Conservation (phyloP, 1,140 invertebrate genomes). For the Drosophila arawakana region DNA sequence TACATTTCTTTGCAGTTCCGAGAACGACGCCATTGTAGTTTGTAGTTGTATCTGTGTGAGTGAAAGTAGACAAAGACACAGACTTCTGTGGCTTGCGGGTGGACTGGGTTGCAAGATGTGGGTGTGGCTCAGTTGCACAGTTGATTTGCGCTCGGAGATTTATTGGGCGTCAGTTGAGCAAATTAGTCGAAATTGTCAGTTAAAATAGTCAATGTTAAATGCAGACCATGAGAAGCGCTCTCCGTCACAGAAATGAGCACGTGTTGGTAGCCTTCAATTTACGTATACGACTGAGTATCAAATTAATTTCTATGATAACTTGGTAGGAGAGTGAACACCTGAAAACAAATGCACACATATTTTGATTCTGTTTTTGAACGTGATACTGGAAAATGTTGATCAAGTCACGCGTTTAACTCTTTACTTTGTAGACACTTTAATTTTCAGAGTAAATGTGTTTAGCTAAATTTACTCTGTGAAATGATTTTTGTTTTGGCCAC, state of each 20-base stretch:
- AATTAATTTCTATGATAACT: slow-evolving; percentile 22
- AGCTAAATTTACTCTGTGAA: slow-evolving; percentile 61
- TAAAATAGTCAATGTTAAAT: slow-evolving; percentile 43
- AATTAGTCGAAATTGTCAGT: slow-evolving; percentile 81
- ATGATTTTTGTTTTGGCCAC: slow-evolving; percentile 34
- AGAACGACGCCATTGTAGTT: slow-evolving; percentile 59
- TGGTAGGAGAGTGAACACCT: background rate
- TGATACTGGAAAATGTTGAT: slow-evolving; percentile 9
- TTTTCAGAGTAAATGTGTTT: slow-evolving; percentile 54
- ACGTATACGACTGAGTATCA: slow-evolving; percentile 13
- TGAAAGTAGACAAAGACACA: slow-evolving; percentile 8
- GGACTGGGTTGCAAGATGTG: slow-evolving; percentile 8
- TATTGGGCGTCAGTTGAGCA: slow-evolving; percentile 77
- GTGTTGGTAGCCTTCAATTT: slow-evolving; percentile 1
- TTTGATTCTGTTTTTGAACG: background rate
- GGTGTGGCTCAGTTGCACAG: slow-evolving; percentile 58
- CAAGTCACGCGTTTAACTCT: slow-evolving; percentile 13
- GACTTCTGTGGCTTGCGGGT: slow-evolving; percentile 3
- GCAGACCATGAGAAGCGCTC: background rate
- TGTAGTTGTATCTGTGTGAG: slow-evolving; percentile 25
- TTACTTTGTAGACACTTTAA: slow-evolving; percentile 20
- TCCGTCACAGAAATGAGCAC: background rate
- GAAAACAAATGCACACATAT: background rate
- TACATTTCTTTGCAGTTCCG: slow-evolving; percentile 75
- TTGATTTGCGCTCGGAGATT: slow-evolving; percentile 77